phyloP scores from a whole-genome alignment of 2,797 vertebrate genomes.

The Leontopithecus rosalia region DNA sequence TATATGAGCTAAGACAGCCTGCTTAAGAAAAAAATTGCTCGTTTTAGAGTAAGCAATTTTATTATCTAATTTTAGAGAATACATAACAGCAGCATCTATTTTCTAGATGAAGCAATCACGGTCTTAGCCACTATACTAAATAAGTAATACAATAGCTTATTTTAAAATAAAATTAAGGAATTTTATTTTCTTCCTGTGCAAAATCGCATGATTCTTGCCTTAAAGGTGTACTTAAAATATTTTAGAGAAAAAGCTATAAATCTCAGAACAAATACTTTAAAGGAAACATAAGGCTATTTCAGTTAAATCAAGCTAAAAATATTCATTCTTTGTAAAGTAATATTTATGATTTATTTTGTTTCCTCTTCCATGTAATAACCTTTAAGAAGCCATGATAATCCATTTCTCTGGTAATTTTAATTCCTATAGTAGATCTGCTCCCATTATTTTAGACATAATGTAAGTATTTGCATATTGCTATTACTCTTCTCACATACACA shows the following conservation, averaged over 20 bases:
- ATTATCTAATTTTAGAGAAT: conserved; percentile 69
- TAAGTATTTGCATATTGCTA: conserved; percentile 76
- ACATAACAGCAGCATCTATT: conserved; percentile 73
- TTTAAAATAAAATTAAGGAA: conserved; percentile 79
- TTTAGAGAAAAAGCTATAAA: conserved; percentile 73
- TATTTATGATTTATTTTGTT: conserved; percentile 74
- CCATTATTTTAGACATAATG: conserved; percentile 74
- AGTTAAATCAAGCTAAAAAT: conserved; percentile 72
- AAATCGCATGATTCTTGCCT: conserved; percentile 68
- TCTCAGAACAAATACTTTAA: conserved; percentile 71
- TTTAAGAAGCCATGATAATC: conserved; percentile 66
- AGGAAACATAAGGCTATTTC: conserved; percentile 63
- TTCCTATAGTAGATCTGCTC: conserved; percentile 69
- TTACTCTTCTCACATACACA: conserved; percentile 43
- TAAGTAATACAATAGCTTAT: conserved; percentile 71
- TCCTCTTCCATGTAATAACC: conserved; percentile 65
- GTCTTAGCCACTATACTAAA: conserved; percentile 71
- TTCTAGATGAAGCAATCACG: conserved; percentile 76
- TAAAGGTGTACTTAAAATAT: conserved; percentile 77
- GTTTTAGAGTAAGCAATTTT: conserved; percentile 76
- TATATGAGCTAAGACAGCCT: conserved; percentile 36
- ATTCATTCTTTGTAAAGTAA: conserved; percentile 69
- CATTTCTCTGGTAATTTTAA: conserved; percentile 76
- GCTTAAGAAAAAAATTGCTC: conserved; percentile 73
- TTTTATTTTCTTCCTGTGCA: conserved; percentile 75